These are phyloP conservation scores for Aspidoscelis tigris DNA, from an alignment of 2,113 vertebrate genomes.

Conservation along the genomic window DNA sequence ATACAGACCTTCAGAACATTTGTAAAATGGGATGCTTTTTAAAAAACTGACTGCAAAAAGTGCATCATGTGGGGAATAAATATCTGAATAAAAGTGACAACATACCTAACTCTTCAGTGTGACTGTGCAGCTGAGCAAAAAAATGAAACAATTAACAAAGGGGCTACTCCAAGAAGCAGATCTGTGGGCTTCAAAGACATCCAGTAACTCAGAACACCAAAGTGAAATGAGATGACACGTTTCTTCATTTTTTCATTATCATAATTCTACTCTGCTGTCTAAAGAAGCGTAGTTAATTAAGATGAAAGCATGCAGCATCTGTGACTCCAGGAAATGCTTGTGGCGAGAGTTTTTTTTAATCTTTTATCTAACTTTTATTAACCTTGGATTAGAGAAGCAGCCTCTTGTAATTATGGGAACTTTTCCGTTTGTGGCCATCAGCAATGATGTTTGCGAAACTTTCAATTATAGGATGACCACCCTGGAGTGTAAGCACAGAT, in stretches of 20 bases:
- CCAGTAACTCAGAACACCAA: constrained; percentile 58
- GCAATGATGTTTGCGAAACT: constrained; percentile 75
- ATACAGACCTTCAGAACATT: too few species aligned
- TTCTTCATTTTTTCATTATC: constrained; percentile 4
- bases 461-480: constrained; percentile 83
- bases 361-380: constrained; percentile 78
- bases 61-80: too few species aligned
- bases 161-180: too few species aligned
- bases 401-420: constrained; percentile 78
- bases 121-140: too few species aligned
- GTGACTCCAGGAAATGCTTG: constrained; percentile 72
- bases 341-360: constrained; percentile 65
- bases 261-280: constrained; percentile 3
- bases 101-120: too few species aligned
- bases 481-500: constrained; percentile 71
- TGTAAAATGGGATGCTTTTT: too few species aligned
- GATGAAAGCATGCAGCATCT: constrained; percentile 58
- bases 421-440: constrained; percentile 79
- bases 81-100: too few species aligned
- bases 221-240: constrained; percentile 63
- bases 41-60: too few species aligned
- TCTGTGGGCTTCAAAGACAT: constrained; percentile 63
- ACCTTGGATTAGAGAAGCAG: constrained; percentile 73
- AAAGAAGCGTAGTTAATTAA: constrained; percentile 50
- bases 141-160: too few species aligned